These are phyloP conservation scores for Psittacula echo DNA, from an alignment of 2,797 vertebrate species.

Conservation along the genomic window DNA sequence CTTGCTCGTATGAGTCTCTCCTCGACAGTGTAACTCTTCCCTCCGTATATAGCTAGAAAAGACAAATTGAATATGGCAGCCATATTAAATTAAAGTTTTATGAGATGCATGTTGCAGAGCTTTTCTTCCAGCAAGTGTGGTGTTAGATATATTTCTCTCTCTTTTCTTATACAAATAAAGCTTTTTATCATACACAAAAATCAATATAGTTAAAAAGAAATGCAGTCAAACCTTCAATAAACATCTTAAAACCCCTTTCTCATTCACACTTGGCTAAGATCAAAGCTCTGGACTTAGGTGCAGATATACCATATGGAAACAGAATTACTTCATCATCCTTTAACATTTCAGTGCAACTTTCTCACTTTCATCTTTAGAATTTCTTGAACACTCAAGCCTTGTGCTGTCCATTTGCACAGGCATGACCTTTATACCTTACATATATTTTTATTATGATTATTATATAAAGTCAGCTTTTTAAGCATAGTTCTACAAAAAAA, in stretches of 20 bases:
- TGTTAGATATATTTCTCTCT: neutral
- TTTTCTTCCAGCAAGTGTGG: neutral
- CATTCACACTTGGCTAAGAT: neutral
- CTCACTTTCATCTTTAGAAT: neutral
- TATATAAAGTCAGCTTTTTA: neutral
- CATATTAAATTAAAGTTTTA: constrained; percentile 9
- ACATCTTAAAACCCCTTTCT: neutral
- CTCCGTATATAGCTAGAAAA: neutral
- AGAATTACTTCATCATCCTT: neutral
- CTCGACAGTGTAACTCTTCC: neutral
- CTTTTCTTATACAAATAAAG: constrained; percentile 5
- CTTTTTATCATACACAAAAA: constrained; percentile 10
- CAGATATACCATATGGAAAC: neutral
- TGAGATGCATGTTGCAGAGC: neutral
- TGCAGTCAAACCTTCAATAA: neutral
- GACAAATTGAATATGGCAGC: neutral
- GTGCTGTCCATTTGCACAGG: neutral
- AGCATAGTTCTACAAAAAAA: neutral
- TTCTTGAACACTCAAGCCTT: neutral
- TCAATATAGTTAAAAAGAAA: constrained; percentile 20
- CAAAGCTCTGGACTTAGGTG: neutral
- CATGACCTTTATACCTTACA: neutral
- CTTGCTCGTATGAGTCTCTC: neutral
- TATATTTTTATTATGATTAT: neutral
- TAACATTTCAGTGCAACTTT: neutral